Conservation (phyloP, 2,797 vertebrate genomes). For the Epinephelus coioides region DNA sequence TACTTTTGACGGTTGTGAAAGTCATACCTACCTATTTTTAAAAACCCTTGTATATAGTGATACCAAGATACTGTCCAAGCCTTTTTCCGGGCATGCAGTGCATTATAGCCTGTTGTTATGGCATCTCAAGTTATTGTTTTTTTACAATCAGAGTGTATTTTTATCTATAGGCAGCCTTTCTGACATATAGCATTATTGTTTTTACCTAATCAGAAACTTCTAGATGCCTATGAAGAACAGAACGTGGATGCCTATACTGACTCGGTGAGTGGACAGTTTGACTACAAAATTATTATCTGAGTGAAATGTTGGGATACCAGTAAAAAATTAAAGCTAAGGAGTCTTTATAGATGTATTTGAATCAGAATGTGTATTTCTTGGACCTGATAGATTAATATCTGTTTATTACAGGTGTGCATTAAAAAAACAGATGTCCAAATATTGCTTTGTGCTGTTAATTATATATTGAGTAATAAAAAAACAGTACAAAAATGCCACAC, state of each 20-base stretch:
- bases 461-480: neutral
- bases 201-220: slow-evolving; percentile 87
- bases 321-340: neutral
- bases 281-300: neutral
- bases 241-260: slow-evolving; percentile 93
- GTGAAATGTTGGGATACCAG: neutral
- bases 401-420: neutral
- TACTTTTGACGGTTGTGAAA: no score
- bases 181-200: neutral
- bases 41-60: no score
- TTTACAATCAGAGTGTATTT: neutral
- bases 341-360: neutral
- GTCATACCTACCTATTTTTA: no score
- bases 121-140: neutral
- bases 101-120: neutral
- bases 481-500: neutral
- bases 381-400: neutral
- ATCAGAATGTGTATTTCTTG: neutral
- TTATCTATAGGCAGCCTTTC: neutral
- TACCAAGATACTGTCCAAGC: no score
- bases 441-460: no score
- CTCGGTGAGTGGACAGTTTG: slow-evolving; percentile 82
- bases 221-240: slow-evolving; percentile 94
- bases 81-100: neutral
- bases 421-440: no score